A percentile compares a stretch with the other conserved stretches of the same genome.
These are phyloP conservation scores for Chaetogeoica ovagalla DNA, from an alignment of 2,888 invertebrate genomes.

Conservation along the genomic window DNA sequence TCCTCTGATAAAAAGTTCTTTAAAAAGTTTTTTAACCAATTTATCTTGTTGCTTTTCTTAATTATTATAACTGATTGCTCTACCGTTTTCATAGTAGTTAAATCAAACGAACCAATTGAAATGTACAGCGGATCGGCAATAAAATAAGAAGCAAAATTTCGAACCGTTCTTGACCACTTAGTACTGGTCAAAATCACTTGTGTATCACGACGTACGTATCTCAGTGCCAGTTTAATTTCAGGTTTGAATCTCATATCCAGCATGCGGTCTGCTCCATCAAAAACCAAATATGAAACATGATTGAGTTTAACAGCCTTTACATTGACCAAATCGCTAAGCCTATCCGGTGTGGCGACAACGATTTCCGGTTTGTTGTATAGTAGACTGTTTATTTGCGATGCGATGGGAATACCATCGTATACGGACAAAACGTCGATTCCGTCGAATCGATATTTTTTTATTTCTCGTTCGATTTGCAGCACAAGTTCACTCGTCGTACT, in stretches of 20 bases:
- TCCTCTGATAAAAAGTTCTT: background rate
- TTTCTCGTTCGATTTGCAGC: conserved; percentile 88
- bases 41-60: conserved; percentile 70
- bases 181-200: conserved; percentile 82
- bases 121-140: conserved; percentile 89
- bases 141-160: conserved; percentile 82
- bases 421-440: conserved; percentile 79
- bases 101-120: conserved; percentile 82
- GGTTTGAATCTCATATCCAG: conserved; percentile 85
- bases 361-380: conserved; percentile 79
- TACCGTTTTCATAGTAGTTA: conserved; percentile 87
- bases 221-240: conserved; percentile 80
- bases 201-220: conserved; percentile 80
- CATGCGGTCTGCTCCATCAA: conserved; percentile 93
- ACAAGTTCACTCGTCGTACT: conserved; percentile 94
- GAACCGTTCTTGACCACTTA: conserved; percentile 78
- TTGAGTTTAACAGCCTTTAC: conserved; percentile 59
- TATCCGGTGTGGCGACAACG: conserved; percentile 91
- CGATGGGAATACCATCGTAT: conserved; percentile 85
- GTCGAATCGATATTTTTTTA: conserved; percentile 83
- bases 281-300: conserved; percentile 79
- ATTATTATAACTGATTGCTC: conserved; percentile 77
- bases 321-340: conserved; percentile 83
- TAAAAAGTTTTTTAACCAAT: background rate
- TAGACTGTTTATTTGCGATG: conserved; percentile 75